Evolutionary conservation across 2,113 vertebrate genomes (phyloP), one percentile per base, ranked within the genome.

Genomic region (Gila orcuttii): DNA sequence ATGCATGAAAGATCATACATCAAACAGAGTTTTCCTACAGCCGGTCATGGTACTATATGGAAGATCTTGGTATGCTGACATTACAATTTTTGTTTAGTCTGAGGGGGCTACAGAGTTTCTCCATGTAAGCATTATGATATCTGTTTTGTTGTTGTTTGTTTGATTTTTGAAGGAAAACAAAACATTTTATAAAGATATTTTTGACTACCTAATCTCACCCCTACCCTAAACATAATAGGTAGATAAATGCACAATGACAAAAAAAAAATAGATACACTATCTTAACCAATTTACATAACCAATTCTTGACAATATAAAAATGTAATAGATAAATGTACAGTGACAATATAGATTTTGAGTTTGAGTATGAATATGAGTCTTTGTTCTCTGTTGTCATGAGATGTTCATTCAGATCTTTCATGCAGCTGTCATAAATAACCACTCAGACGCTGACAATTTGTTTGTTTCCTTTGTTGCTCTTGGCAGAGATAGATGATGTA

Each of bases 331-430:
- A 21, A 23, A 36, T 69, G 8, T 11, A 7, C 21, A 69, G 33
- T 69, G 33, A 21, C 55, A 21, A 66, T 17, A 68, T 19, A 52
- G 15, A 52, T 19, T 28, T 28, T 28, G 28, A 28, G 28, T 28
- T 28, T 28, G 28, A 28, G 28, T 28, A 28, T 28, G 28, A 28
- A 28, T 28, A 28, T 28, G 9, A 45, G 47, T 36, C 42, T 83
- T 81, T 57, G 66, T 84, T 73, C 59, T 62, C 19, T 60, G 31
- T 55, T 85, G 76, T 85, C 74, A 85, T 79, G 50, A 79, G 31
- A 17, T 45, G 47, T 45, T 86, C 39, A 31, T 86, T 69, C 75
- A 86, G 21, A 82, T 85, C 50, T 71, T 21, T 42, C 28, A 62
- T 66, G 12, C 33, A 31, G 50, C 39, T 74, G 79, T 55, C 75